Evolutionary conservation across 2,113 vertebrate genomes (phyloP).

Genomic region (Hyperoodon ampullatus): DNA sequence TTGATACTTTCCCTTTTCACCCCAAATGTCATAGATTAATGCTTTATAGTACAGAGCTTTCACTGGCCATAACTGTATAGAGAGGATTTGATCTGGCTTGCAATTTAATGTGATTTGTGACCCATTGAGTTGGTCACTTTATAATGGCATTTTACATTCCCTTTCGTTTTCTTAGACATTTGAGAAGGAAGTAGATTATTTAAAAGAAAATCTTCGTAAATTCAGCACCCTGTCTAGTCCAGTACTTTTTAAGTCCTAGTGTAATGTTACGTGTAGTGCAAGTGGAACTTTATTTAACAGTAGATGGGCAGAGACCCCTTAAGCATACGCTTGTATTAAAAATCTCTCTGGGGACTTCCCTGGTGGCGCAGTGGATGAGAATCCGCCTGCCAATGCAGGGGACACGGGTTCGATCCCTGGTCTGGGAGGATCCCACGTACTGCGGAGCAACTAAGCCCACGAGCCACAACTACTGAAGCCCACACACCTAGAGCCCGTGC

Average conservation of each 20-base stretch:
- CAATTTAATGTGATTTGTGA: background rate
- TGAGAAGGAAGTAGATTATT: background rate
- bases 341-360: too few species aligned
- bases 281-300: background rate
- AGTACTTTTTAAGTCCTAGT: background rate
- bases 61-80: background rate
- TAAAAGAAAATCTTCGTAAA: background rate
- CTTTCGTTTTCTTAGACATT: background rate
- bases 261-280: background rate
- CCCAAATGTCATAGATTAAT: background rate
- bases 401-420: too few species aligned
- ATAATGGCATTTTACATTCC: background rate
- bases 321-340: background rate
- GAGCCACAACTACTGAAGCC: too few species aligned
- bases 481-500: too few species aligned
- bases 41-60: background rate
- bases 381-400: too few species aligned
- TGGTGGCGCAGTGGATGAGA: too few species aligned
- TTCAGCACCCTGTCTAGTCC: background rate
- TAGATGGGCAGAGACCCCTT: background rate
- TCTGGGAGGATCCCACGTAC: too few species aligned
- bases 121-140: background rate
- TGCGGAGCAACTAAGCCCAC: too few species aligned
- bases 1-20: background rate
- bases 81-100: constrained; percentile 14